Base-by-base conservation (phyloP, 2,888 invertebrate species). In the Agrotis ipsilon region DNA sequence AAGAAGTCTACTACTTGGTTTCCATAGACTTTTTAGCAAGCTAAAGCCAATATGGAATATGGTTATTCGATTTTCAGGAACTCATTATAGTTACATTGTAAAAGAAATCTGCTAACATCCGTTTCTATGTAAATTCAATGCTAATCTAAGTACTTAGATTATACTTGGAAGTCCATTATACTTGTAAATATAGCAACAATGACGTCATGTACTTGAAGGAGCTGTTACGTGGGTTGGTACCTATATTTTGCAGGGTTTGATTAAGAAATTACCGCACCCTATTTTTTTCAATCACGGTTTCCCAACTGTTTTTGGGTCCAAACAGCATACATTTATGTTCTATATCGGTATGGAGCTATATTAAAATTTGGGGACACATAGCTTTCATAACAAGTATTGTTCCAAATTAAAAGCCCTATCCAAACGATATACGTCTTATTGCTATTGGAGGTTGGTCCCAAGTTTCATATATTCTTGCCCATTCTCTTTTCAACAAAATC, bases 121-220 rank as follows among this genome's bases (percentile, higher is more conserved):
- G 32, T 59, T 51, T 14, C 14, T 49, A 70, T 69, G 62, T 60
- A 48, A 61, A 80, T 74, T 45, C 43, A 54, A 75, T 75, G 70
- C 46, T 51, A 71, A 70, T 72, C 59, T 60, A 57, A 51, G 58
- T 75, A 58, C 57, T 65, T 57, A 19, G n/a, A 27, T 24, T 58
- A 52, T 68, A 67, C 66, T 48, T 52, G 48, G 72, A 72, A 78
- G 46, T 67, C 51, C 51, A 80, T 80, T 80, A 66, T 67, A 78
- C 59, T 81, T 78, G 78, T 71, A 68, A 78, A 83, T 66, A 58
- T 24, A 64, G 39, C 49, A 43, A 51, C 13, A 45, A 59, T 67
- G 68, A 82, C 82, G 72, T 81, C 64, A 64, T 11, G 16, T 49
- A 39, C 59, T 59, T 57, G 52, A 66, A 65, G 21, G 59, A 66